A percentile compares a stretch with the other conserved stretches of the same genome.
phyloP scores from a whole-genome alignment of 2,797 vertebrate genomes.

The Lagorchestes hirsutus region DNA sequence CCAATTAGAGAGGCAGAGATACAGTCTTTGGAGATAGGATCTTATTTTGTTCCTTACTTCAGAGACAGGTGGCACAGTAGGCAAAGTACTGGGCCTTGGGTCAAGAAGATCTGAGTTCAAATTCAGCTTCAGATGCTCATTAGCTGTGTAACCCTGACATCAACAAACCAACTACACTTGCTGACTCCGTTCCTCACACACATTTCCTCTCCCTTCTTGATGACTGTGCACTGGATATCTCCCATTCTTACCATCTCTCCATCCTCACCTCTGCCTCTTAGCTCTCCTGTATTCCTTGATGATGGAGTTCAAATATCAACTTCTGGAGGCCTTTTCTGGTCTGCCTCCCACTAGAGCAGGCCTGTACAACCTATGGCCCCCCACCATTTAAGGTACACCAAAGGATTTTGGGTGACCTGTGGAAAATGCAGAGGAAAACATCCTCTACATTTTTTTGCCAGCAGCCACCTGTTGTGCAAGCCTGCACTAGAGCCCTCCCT shows the following conservation, averaged over 20 bases:
- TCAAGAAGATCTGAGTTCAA: background rate
- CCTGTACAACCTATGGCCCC: too few relatives aligned
- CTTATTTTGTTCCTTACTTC: background rate
- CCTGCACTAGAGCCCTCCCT: background rate
- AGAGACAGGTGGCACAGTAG: background rate
- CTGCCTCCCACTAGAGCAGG: background rate
- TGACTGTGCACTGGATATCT: background rate
- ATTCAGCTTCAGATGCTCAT: background rate
- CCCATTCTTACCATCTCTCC: background rate
- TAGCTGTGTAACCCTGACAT: background rate
- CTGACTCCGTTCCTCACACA: background rate
- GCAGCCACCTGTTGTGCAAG: too few relatives aligned
- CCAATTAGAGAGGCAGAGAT: background rate
- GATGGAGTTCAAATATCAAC: background rate
- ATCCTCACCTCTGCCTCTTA: background rate
- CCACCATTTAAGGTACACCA: too few relatives aligned
- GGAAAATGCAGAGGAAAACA: too few relatives aligned
- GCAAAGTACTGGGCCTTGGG: background rate
- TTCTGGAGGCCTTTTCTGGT: background rate
- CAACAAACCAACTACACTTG: background rate
- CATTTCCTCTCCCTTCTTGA: background rate
- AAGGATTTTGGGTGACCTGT: too few relatives aligned
- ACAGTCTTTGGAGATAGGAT: background rate
- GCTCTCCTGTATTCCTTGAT: background rate
- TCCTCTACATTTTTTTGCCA: too few relatives aligned